Conservation (phyloP, 2,113 vertebrate species). For the Notiomystis cincta region DNA sequence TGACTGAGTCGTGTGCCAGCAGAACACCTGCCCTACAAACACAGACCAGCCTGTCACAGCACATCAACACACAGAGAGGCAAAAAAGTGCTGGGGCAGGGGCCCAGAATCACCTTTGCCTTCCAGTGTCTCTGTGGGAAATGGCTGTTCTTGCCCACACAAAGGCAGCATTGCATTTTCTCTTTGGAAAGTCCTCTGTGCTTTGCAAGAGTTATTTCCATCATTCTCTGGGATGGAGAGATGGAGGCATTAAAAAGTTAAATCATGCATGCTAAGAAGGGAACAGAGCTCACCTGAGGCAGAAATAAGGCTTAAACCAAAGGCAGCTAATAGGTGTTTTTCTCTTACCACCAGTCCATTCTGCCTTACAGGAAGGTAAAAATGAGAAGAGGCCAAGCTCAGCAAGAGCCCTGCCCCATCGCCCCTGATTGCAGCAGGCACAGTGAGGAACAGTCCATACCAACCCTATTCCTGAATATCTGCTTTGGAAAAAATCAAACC, state of each 20-base stretch:
- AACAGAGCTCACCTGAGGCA: constrained; percentile 18
- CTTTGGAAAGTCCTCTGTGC: background rate
- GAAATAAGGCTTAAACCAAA: constrained; percentile 19
- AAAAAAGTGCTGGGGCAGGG: background rate
- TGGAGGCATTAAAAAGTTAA: constrained; percentile 33
- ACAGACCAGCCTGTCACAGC: background rate
- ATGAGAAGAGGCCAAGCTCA: background rate
- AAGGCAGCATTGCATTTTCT: background rate
- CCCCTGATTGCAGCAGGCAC: background rate
- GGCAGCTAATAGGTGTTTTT: background rate
- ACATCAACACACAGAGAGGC: background rate
- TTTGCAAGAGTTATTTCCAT: background rate
- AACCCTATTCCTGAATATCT: background rate
- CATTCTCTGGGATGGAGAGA: background rate
- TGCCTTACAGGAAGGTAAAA: background rate
- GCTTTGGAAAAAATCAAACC: background rate
- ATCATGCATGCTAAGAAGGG: constrained; percentile 17
- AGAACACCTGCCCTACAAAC: background rate
- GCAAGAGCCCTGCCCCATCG: background rate
- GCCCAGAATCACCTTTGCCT: background rate
- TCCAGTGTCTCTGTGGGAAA: background rate
- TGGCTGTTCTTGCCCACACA: background rate
- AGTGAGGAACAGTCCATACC: background rate
- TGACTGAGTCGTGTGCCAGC: background rate
- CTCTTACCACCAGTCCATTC: background rate